Conservation (phyloP, 2,113 vertebrate species). For the Dipodomys spectabilis region DNA sequence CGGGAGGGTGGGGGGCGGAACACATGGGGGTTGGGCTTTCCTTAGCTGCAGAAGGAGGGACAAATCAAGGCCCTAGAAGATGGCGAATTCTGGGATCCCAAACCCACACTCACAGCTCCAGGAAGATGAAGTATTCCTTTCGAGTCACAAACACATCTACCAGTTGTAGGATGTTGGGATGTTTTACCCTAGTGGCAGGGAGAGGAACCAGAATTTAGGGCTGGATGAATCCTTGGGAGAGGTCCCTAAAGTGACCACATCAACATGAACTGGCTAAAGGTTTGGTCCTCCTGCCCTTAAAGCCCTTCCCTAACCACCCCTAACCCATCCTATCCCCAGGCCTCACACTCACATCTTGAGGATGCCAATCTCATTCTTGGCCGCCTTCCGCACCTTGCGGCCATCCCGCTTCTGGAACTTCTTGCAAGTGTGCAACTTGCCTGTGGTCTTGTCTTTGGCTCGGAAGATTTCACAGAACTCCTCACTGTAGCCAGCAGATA, state of each 20-base stretch:
- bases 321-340: rapidly evolving
- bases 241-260: not conserved
- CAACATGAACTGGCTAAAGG: not conserved
- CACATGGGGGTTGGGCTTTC: not conserved
- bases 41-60: conserved; percentile 16
- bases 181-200: conserved; percentile 93
- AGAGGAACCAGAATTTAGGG: not conserved
- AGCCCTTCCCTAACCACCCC: not conserved
- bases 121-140: conserved; percentile 98
- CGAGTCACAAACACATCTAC: conserved; percentile 98
- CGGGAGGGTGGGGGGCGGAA: no score
- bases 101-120: conserved; percentile 95
- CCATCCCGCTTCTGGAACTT: conserved; percentile 98
- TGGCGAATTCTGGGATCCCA: conserved; percentile 54
- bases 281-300: not conserved
- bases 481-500: conserved; percentile 88
- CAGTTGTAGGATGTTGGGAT: conserved; percentile 97
- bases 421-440: conserved; percentile 98
- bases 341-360: conserved; percentile 94
- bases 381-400: conserved; percentile 97
- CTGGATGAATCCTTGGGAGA: not conserved
- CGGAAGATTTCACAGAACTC: conserved; percentile 99
- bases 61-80: conserved; percentile 28
- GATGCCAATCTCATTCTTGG: conserved; percentile 98
- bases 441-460: conserved; percentile 96